Percentiles rank a stretch among this genome's conserved stretches.
Conservation (phyloP, 2,888 invertebrate genomes). For the Ichneumoninae sp. region DNA sequence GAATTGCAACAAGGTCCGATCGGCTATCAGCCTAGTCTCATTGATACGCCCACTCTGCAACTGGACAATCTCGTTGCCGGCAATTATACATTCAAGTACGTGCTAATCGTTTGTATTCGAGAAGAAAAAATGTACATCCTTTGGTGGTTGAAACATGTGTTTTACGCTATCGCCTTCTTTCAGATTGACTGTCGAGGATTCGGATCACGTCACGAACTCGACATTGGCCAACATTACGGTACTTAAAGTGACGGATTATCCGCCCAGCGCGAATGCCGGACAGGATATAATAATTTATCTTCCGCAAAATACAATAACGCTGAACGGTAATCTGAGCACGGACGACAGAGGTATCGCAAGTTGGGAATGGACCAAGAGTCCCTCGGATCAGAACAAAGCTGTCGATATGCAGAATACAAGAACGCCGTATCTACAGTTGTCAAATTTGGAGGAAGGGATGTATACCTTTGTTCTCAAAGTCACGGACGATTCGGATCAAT, state of each 20-base stretch:
- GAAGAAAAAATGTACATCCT: background rate
- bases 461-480: conserved; percentile 97
- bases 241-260: conserved; percentile 96
- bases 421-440: conserved; percentile 94
- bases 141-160: background rate
- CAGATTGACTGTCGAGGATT: conserved; percentile 94
- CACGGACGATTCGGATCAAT: conserved; percentile 95
- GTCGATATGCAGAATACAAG: conserved; percentile 98
- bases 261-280: conserved; percentile 97
- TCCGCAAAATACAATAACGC: conserved; percentile 92
- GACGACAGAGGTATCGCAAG: conserved; percentile 97
- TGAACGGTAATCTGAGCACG: conserved; percentile 95
- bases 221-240: conserved; percentile 96
- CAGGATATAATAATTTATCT: conserved; percentile 95
- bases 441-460: conserved; percentile 96
- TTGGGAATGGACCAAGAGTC: conserved; percentile 98
- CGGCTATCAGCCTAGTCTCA: conserved; percentile 92
- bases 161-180: conserved; percentile 56
- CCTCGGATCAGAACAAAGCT: conserved; percentile 94
- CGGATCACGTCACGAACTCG: conserved; percentile 93
- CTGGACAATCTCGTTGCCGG: conserved; percentile 94
- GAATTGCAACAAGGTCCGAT: conserved; percentile 94
- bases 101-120: conserved; percentile 19
- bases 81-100: conserved; percentile 92
- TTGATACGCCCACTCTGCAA: conserved; percentile 93